phyloP scores from a whole-genome alignment of 1,140 invertebrate genomes.

The Pantala flavescens region DNA sequence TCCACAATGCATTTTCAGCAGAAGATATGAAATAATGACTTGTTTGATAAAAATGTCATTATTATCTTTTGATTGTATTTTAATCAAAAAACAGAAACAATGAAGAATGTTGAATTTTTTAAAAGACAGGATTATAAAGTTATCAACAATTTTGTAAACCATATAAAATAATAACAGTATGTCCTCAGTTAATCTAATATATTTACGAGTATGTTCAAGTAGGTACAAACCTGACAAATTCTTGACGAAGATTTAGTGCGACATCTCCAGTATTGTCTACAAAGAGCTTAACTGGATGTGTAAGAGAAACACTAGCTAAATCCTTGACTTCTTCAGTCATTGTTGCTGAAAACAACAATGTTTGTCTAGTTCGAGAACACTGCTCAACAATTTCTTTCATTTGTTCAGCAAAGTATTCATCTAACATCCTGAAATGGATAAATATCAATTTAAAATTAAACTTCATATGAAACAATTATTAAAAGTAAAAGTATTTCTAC shows the following conservation, averaged over 20 bases:
- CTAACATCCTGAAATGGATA: constrained; percentile 70
- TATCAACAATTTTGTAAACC: no score
- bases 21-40: no score
- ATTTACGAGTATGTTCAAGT: no score
- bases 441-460: neutral
- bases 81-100: no score
- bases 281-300: constrained; percentile 85
- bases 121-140: no score
- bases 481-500: neutral
- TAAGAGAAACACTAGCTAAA: constrained; percentile 80
- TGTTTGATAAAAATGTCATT: no score
- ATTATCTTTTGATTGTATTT: no score
- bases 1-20: no score
- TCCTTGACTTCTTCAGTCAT: constrained; percentile 97
- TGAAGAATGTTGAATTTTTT: no score
- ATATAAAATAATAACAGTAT: no score
- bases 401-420: constrained; percentile 96
- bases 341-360: constrained; percentile 95
- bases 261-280: constrained; percentile 94
- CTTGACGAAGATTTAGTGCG: constrained; percentile 88
- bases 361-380: constrained; percentile 87
- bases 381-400: constrained; percentile 93
- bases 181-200: no score
- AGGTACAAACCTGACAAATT: constrained; percentile 69
- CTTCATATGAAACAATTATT: constrained; percentile 13